Evolutionary conservation across 2,797 vertebrate genomes (phyloP).

Genomic region (Karalla daura): DNA sequence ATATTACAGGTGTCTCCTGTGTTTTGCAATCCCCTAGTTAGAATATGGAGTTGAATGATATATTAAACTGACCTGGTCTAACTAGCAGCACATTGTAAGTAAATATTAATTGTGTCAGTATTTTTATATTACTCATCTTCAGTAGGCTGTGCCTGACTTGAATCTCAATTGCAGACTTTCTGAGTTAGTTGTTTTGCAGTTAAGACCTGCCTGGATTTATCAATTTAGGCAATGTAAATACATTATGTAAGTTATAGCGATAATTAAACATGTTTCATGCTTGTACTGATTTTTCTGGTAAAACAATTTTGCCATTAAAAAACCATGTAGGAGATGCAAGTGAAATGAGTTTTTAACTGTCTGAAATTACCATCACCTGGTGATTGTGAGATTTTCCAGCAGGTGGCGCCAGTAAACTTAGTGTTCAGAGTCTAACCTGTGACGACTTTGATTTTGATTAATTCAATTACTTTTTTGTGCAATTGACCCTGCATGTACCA

Average conservation of each 20-base stretch:
- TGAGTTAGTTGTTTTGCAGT: not conserved
- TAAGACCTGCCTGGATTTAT: not conserved
- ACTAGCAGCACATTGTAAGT: too few relatives aligned
- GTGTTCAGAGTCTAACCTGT: not conserved
- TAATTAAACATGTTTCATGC: not conserved
- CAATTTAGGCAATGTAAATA: not conserved
- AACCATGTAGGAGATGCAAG: not conserved
- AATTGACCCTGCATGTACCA: too few relatives aligned
- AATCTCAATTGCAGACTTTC: not conserved
- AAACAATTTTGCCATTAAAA: not conserved
- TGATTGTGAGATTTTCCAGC: slow-evolving; percentile 33
- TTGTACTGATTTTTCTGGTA: not conserved
- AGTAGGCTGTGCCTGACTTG: not conserved
- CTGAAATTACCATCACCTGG: not conserved
- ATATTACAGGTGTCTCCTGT: too few relatives aligned
- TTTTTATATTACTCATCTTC: not conserved
- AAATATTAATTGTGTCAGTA: too few relatives aligned
- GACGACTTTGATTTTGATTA: not conserved
- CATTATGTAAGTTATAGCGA: not conserved
- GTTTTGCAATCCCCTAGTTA: too few relatives aligned
- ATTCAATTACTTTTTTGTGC: not conserved
- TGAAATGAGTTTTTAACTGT: not conserved
- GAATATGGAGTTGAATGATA: too few relatives aligned
- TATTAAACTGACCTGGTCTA: too few relatives aligned
- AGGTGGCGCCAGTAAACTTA: slow-evolving; percentile 61